These are phyloP conservation scores for Leptestheria dahalacensis DNA, from an alignment of 1,140 invertebrate genomes.

Conservation along the genomic window DNA sequence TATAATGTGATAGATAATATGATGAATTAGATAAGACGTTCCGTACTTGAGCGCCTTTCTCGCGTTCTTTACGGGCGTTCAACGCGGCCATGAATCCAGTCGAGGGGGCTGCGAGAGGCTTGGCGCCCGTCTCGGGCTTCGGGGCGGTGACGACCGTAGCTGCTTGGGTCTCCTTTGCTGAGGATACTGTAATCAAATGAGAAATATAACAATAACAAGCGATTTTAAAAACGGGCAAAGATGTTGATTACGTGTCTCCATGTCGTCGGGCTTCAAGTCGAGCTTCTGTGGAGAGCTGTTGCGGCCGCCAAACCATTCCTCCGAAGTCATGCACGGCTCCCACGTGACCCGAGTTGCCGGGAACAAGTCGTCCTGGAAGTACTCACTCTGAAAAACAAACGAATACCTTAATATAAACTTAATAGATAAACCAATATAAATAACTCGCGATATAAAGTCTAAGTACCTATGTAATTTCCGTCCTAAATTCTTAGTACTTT, in stretches of 20 bases:
- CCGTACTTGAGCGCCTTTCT: constrained; percentile 6
- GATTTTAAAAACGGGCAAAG: no score
- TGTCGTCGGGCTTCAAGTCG: constrained; percentile 68
- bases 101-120: neutral
- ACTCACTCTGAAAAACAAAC: constrained; percentile 50
- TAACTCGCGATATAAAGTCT: no score
- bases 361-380: constrained; percentile 93
- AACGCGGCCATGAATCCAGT: constrained; percentile 1
- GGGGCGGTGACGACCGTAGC: neutral
- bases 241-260: constrained; percentile 64
- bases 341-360: constrained; percentile 76
- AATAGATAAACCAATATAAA: no score
- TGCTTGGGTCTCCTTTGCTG: constrained; percentile 5
- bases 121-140: neutral
- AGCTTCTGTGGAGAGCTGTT: constrained; percentile 45
- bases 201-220: neutral
- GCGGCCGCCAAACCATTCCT: constrained; percentile 56
- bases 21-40: neutral
- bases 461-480: no score
- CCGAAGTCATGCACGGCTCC: constrained; percentile 51
- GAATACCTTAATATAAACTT: constrained; percentile 12
- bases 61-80: constrained; percentile 5
- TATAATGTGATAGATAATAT: no score
- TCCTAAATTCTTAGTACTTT: no score
- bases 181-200: neutral